Evolutionary conservation across 2,113 vertebrate genomes (phyloP).

Genomic region (Hippolais icterina): DNA sequence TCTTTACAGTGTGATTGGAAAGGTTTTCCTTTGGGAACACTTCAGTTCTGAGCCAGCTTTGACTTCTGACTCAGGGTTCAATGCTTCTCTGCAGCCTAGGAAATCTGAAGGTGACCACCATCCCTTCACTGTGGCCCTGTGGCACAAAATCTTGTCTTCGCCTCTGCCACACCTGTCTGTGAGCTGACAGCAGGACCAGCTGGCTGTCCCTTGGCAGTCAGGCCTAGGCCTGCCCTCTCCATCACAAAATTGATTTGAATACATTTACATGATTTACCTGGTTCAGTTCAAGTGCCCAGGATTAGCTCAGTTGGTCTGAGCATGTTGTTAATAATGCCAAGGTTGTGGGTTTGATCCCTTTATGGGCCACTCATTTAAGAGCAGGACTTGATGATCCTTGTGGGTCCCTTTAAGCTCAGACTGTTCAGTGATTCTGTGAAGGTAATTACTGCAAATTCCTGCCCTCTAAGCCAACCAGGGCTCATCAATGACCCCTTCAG

Average conservation of each 20-base stretch:
- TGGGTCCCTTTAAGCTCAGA: not conserved
- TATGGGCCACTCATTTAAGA: not conserved
- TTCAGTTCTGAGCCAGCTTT: not conserved
- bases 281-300: not conserved
- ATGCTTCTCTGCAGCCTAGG: fast-evolving
- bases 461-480: not conserved
- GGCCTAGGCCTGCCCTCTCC: not conserved
- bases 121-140: not conserved
- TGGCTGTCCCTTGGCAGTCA: not conserved
- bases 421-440: not conserved
- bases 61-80: not conserved
- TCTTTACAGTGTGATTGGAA: not conserved
- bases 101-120: not conserved
- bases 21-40: not conserved
- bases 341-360: not conserved
- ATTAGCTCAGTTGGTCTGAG: not conserved
- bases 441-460: not conserved
- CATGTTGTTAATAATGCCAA: not conserved
- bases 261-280: not conserved
- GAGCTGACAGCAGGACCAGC: not conserved
- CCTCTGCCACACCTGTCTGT: not conserved
- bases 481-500: not conserved
- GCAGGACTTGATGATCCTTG: not conserved
- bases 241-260: not conserved
- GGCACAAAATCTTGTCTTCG: not conserved